Conservation (phyloP, 2,888 invertebrate species). For the Tuta absoluta region DNA sequence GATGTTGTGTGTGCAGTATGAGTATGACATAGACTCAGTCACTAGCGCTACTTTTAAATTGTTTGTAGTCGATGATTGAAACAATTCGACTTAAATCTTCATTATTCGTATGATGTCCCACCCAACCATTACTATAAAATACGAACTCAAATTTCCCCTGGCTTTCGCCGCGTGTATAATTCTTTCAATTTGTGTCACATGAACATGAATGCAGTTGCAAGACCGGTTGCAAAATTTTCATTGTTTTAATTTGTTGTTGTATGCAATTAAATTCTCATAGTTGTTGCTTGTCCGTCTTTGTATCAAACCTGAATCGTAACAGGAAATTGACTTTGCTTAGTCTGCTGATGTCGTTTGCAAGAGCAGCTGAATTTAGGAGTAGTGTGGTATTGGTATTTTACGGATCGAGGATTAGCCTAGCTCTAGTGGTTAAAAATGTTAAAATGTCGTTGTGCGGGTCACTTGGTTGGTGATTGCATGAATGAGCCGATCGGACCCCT, state of each 20-base stretch:
- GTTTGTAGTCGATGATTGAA: conserved; percentile 1
- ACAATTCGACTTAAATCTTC: conserved; percentile 26
- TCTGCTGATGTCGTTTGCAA: conserved; percentile 31
- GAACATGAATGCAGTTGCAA: conserved; percentile 45
- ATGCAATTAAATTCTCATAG: conserved; percentile 41
- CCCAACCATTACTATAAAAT: conserved; percentile 30
- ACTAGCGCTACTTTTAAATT: too few relatives aligned
- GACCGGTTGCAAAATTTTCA: conserved; percentile 46
- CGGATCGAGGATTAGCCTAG: conserved; percentile 39
- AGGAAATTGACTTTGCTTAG: conserved; percentile 41
- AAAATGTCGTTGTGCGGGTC: conserved; percentile 35
- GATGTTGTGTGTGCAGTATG: too few relatives aligned
- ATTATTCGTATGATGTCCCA: conserved; percentile 26
- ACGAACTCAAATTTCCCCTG: conserved; percentile 58
- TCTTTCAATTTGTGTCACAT: conserved; percentile 51
- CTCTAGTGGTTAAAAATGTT: neutral
- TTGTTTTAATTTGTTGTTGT: conserved; percentile 42
- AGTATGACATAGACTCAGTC: too few relatives aligned
- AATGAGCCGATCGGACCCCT: conserved; percentile 58
- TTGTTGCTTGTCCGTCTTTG: conserved; percentile 29
- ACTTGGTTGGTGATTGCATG: conserved; percentile 57
- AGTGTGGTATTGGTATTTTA: conserved; percentile 36
- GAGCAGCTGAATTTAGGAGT: neutral
- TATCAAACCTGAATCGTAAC: conserved; percentile 28
- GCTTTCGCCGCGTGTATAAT: conserved; percentile 55